These are phyloP conservation scores for Eolophus roseicapilla DNA, from an alignment of 2,113 vertebrate species.

Conservation along the genomic window DNA sequence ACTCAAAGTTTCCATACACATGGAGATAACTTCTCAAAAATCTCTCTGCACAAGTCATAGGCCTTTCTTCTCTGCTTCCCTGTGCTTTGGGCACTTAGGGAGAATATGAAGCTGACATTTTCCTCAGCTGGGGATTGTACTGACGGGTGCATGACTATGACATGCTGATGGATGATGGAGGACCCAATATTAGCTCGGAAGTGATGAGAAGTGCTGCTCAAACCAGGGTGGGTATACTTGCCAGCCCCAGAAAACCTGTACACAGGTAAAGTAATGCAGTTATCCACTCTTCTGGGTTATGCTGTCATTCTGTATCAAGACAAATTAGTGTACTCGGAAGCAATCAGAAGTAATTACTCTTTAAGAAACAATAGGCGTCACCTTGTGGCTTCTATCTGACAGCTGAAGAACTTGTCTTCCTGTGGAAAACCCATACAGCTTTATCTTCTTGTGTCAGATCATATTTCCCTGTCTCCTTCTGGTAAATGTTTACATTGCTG, in stretches of 20 bases:
- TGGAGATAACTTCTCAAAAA: neutral
- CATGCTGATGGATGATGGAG: neutral
- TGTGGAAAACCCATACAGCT: slow-evolving; percentile 55
- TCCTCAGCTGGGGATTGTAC: neutral
- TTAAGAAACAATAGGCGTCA: slow-evolving; percentile 62
- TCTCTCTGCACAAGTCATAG: neutral
- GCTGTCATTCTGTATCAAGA: slow-evolving; percentile 52
- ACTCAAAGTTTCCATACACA: neutral
- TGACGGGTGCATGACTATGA: neutral
- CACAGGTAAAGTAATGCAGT: slow-evolving; percentile 68
- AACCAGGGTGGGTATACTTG: slow-evolving; percentile 75
- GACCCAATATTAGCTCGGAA: neutral
- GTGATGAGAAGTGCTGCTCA: slow-evolving; percentile 66
- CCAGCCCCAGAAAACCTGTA: slow-evolving; percentile 74
- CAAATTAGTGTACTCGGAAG: slow-evolving; percentile 61
- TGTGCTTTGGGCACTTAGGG: neutral
- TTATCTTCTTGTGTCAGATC: slow-evolving; percentile 63
- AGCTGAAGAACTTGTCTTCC: slow-evolving; percentile 52
- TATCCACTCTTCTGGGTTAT: slow-evolving; percentile 15
- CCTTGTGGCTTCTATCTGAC: slow-evolving; percentile 60
- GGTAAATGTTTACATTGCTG: slow-evolving; percentile 62
- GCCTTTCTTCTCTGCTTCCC: neutral
- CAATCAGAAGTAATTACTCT: slow-evolving; percentile 69
- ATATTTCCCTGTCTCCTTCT: slow-evolving; percentile 55
- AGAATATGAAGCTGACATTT: neutral